Conservation (phyloP, 2,888 invertebrate species). For the Phytoseiulus persimilis region DNA sequence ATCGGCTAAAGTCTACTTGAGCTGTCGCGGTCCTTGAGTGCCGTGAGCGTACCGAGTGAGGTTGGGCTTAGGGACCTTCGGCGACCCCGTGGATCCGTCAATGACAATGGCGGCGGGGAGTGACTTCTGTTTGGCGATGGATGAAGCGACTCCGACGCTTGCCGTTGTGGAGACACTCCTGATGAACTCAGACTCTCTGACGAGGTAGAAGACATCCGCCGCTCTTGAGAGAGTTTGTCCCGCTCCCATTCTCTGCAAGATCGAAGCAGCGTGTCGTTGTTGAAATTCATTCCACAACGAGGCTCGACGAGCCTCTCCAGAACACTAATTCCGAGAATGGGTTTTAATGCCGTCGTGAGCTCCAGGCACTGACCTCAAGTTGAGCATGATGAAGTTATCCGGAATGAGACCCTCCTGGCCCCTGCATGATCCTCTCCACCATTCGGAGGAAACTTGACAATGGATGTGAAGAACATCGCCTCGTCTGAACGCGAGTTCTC, state of each 20-base stretch:
- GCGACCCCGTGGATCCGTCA: conserved; percentile 34
- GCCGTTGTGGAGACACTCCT: conserved; percentile 34
- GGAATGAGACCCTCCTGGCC: conserved; percentile 62
- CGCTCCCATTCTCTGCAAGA: conserved; percentile 11
- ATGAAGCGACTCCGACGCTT: conserved; percentile 31
- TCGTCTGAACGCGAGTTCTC: conserved; percentile 67
- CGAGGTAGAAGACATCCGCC: conserved; percentile 35
- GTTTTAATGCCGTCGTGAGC: too few relatives aligned
- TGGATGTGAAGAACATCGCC: conserved; percentile 67
- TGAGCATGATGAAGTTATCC: conserved; percentile 69
- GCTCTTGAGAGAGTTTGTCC: conserved; percentile 29
- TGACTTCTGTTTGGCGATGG: conserved; percentile 30
- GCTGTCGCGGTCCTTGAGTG: neutral
- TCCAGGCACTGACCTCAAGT: conserved; percentile 59
- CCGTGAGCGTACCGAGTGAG: conserved; percentile 33
- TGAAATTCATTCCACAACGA: neutral
- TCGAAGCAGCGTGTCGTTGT: neutral
- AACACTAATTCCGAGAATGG: neutral
- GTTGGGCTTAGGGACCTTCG: conserved; percentile 37
- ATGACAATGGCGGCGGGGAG: conserved; percentile 30
- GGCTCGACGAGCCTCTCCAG: neutral
- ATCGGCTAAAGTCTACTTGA: neutral
- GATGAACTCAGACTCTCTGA: conserved; percentile 32
- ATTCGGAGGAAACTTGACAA: conserved; percentile 68
- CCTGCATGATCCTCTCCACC: conserved; percentile 63